phyloP scores from a whole-genome alignment of 2,888 invertebrate genomes.

The Sarcophaga caerulescens region DNA sequence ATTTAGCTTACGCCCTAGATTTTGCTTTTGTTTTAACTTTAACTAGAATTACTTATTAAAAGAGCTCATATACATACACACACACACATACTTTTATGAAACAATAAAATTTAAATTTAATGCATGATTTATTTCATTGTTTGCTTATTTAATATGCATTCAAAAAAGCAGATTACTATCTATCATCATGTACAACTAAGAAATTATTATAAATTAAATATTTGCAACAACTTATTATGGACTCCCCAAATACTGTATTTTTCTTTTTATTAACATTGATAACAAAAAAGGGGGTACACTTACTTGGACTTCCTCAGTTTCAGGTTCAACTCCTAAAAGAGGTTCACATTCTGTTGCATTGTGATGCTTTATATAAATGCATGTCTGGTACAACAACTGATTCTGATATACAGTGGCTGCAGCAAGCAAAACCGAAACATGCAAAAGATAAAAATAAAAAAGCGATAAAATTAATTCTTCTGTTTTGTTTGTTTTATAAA shows the following conservation, averaged over 20 bases:
- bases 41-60: conserved; percentile 26
- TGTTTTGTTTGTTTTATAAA: not conserved
- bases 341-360: conserved; percentile 84
- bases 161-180: no score
- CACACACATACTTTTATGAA: conserved; percentile 8
- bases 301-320: conserved; percentile 82
- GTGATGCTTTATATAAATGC: conserved; percentile 84
- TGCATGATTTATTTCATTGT: conserved; percentile 19
- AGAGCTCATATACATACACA: not conserved
- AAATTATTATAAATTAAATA: no score
- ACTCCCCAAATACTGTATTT: no score
- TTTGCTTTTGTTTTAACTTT: conserved; percentile 34
- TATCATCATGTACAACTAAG: no score
- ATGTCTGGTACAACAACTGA: conserved; percentile 87
- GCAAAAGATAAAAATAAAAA: conserved; percentile 24
- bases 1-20: conserved; percentile 63
- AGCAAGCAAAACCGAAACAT: conserved; percentile 48
- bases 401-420: conserved; percentile 83
- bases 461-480: not conserved
- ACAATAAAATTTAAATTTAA: conserved; percentile 41
- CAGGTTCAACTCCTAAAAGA: conserved; percentile 80
- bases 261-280: no score
- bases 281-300: conserved; percentile 56
- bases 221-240: no score
- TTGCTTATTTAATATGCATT: not conserved